Evolutionary conservation across 1,140 invertebrate genomes (phyloP).

Genomic region (Drosophila setifemur): DNA sequence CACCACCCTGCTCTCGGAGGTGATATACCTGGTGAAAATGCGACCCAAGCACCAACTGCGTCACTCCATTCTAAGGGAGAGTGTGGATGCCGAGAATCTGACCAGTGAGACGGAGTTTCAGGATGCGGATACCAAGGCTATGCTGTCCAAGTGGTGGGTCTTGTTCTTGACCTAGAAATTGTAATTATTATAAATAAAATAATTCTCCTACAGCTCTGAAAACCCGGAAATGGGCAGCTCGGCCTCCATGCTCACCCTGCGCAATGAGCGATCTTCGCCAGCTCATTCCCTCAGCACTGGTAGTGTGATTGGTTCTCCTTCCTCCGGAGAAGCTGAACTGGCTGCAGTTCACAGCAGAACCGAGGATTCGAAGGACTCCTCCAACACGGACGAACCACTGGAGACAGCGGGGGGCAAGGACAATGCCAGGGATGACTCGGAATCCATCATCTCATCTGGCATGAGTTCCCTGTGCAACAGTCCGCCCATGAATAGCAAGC

Average conservation of each 20-base stretch:
- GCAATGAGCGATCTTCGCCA: constrained; percentile 61
- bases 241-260: constrained; percentile 64
- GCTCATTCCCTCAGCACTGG: constrained; percentile 30
- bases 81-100: constrained; percentile 73
- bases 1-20: constrained; percentile 87
- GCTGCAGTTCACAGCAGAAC: constrained; percentile 15
- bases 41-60: constrained; percentile 80
- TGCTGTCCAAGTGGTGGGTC: constrained; percentile 41
- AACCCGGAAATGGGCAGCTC: constrained; percentile 58
- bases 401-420: constrained; percentile 62
- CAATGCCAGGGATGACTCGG: constrained; percentile 67
- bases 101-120: constrained; percentile 73
- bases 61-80: constrained; percentile 80
- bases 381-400: not conserved
- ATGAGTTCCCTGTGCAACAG: constrained; percentile 79
- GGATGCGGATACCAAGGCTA: constrained; percentile 29
- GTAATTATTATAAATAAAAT: not conserved
- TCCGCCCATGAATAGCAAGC: constrained; percentile 66
- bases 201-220: constrained; percentile 36
- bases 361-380: constrained; percentile 6
- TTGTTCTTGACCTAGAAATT: not conserved
- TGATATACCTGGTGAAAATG: constrained; percentile 86
- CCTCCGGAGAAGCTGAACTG: constrained; percentile 47
- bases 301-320: constrained; percentile 62
- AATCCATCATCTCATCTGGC: constrained; percentile 76